These are phyloP conservation scores for Limnephilus rhombicus DNA, from an alignment of 2,888 invertebrate species.

Conservation along the genomic window DNA sequence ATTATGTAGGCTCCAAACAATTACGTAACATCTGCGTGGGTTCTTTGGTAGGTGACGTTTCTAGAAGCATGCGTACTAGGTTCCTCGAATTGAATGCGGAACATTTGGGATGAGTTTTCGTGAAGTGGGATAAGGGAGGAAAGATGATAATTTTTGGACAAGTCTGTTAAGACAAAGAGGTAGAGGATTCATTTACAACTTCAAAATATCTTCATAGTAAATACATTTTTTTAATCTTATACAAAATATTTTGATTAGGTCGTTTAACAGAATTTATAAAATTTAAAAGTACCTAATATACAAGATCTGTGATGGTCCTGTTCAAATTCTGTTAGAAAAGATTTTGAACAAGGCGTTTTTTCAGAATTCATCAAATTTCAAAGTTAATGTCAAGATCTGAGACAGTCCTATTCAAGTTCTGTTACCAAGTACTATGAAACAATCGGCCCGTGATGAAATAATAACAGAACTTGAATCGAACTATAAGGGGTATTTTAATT, in stretches of 20 bases:
- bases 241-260: background rate
- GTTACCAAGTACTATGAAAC: too few relatives aligned
- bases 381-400: too few relatives aligned
- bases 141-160: background rate
- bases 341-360: too few relatives aligned
- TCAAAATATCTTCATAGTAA: background rate
- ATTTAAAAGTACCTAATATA: too few relatives aligned
- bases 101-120: background rate
- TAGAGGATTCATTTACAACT: background rate
- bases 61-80: slow-evolving; percentile 3
- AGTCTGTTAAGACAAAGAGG: background rate
- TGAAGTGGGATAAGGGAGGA: background rate
- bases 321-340: too few relatives aligned
- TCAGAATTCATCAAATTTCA: too few relatives aligned
- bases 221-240: background rate
- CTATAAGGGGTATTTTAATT: too few relatives aligned
- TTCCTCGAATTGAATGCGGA: background rate
- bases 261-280: too few relatives aligned
- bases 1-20: background rate
- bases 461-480: too few relatives aligned
- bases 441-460: too few relatives aligned
- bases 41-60: slow-evolving; percentile 25
- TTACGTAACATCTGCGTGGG: slow-evolving; percentile 36
- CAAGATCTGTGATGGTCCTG: too few relatives aligned
- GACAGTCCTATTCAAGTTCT: too few relatives aligned